Conservation (phyloP, 1,140 invertebrate genomes). For the Drosophila saltans region DNA sequence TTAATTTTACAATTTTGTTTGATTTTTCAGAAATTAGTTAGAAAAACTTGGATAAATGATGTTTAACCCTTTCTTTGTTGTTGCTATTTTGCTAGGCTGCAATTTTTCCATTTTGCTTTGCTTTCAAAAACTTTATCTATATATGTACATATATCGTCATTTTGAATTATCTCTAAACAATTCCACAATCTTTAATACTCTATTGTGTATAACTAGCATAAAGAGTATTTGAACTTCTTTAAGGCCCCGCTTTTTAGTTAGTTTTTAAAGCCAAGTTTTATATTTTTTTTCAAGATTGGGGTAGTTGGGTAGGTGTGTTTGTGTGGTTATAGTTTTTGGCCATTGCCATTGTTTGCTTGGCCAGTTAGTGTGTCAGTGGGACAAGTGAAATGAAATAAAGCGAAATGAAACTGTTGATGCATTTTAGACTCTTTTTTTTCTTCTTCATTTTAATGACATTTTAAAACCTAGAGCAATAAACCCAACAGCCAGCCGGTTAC, state of each 20-base stretch:
- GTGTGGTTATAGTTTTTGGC: conserved; percentile 34
- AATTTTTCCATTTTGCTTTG: too few species aligned
- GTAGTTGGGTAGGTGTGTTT: conserved; percentile 32
- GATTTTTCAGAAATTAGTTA: too few species aligned
- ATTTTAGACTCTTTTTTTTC: conserved; percentile 33
- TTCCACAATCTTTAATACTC: not conserved
- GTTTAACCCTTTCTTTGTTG: too few species aligned
- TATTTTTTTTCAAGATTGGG: conserved; percentile 20
- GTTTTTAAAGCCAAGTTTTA: conserved; percentile 41
- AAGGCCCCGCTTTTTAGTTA: conserved; percentile 26
- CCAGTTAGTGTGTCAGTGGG: conserved; percentile 59
- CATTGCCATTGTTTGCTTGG: conserved; percentile 14
- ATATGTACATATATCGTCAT: too few species aligned
- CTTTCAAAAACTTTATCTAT: too few species aligned
- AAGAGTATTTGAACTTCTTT: not conserved
- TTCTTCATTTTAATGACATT: conserved; percentile 47
- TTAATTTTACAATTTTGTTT: too few species aligned
- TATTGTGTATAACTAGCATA: not conserved
- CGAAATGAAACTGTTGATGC: conserved; percentile 52
- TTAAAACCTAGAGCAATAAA: conserved; percentile 46
- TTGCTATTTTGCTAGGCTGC: too few species aligned
- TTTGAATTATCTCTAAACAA: too few species aligned
- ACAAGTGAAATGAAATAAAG: conserved; percentile 53
- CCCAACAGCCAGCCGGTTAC: conserved; percentile 38
- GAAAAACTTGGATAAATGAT: too few species aligned